A percentile compares a stretch with the other conserved stretches of the same genome.
Evolutionary conservation across 2,797 vertebrate species (phyloP).

Genomic region (Neoniphon sammara): DNA sequence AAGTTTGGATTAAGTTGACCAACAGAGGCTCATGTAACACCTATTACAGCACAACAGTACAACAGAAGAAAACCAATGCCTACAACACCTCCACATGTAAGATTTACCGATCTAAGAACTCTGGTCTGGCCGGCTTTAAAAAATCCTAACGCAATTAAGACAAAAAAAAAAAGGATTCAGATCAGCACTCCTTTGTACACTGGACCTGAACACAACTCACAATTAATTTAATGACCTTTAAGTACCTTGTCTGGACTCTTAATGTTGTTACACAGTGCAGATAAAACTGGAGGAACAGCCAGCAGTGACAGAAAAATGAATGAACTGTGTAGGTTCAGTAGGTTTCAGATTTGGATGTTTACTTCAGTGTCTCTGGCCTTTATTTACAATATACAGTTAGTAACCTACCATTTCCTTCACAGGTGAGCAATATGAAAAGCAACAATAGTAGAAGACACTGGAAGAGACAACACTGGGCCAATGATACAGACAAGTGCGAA

Average conservation of each 20-base stretch:
- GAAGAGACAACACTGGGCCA: conserved; percentile 55
- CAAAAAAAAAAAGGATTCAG: background rate
- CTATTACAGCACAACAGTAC: too few species aligned
- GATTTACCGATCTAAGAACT: background rate
- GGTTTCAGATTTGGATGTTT: background rate
- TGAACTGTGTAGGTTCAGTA: background rate
- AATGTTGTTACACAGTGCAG: background rate
- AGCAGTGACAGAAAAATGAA: background rate
- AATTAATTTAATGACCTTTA: background rate
- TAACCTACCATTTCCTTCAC: conserved; percentile 22
- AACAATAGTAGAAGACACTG: conserved; percentile 76
- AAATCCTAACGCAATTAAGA: background rate
- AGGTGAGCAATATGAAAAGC: conserved; percentile 74
- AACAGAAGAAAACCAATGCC: background rate
- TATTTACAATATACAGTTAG: background rate
- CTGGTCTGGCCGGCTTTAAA: background rate
- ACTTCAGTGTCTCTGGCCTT: background rate
- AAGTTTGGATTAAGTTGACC: background rate
- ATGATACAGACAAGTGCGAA: conserved; percentile 53
- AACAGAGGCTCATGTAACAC: background rate
- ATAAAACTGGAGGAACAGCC: background rate
- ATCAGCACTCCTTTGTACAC: background rate
- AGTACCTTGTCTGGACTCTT: background rate
- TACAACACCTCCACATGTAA: background rate
- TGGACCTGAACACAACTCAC: background rate